Conservation (phyloP, 1,140 invertebrate genomes). For the Bicyclus anynana region DNA sequence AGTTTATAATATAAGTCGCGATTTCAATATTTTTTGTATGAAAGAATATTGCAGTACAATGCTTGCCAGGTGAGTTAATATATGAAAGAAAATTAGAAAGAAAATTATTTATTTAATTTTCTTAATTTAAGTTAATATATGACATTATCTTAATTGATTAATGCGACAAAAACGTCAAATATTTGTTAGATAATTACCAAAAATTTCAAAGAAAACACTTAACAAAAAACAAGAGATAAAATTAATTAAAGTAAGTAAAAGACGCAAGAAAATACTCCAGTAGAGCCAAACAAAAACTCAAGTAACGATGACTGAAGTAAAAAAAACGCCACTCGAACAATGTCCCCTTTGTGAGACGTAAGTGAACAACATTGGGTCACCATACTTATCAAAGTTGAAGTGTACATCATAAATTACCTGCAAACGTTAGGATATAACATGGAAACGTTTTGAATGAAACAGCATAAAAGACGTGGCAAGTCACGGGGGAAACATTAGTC, state of each 20-base stretch:
- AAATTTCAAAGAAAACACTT: no score
- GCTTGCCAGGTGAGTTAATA: no score
- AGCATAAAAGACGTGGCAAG: conserved; percentile 45
- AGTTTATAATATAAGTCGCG: no score
- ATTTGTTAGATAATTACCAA: no score
- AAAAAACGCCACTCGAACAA: conserved; percentile 18
- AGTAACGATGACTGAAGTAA: conserved; percentile 5
- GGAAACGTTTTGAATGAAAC: conserved; percentile 32
- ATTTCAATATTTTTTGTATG: no score
- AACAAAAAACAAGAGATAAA: neutral
- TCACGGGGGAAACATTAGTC: conserved; percentile 52
- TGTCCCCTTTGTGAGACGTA: conserved; percentile 16
- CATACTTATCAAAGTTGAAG: conserved; percentile 43
- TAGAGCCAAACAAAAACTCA: no score
- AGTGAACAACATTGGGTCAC: conserved; percentile 37
- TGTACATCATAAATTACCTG: conserved; percentile 56
- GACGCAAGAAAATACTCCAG: neutral
- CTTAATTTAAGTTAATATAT: no score
- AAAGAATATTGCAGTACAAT: no score
- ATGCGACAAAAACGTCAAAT: no score
- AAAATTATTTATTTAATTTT: no score
- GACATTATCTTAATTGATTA: no score
- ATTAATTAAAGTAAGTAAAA: neutral
- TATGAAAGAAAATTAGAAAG: no score
- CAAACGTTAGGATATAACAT: conserved; percentile 37